These are phyloP conservation scores for Apis cerana DNA, from an alignment of 1,140 invertebrate genomes.

Conservation along the genomic window DNA sequence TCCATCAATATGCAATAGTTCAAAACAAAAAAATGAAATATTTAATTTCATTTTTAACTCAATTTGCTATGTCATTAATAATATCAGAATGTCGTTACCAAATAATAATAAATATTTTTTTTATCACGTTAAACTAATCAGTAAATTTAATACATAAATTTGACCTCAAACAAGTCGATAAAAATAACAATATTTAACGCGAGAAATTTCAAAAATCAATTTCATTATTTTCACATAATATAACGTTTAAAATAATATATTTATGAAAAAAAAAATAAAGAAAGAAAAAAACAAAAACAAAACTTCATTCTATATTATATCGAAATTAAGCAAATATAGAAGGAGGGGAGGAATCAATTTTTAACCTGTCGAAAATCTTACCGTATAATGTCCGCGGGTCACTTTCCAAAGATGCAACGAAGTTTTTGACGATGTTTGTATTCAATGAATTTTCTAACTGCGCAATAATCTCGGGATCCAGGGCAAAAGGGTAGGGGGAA, in stretches of 20 bases:
- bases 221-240: background rate
- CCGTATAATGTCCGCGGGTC: constrained; percentile 35
- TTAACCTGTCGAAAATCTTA: constrained; percentile 26
- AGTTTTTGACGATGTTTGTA: constrained; percentile 27
- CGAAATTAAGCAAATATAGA: background rate
- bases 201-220: background rate
- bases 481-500: constrained; percentile 64
- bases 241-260: background rate
- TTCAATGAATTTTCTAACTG: constrained; percentile 68
- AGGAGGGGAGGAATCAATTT: background rate
- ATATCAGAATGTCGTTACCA: background rate
- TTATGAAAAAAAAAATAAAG: background rate
- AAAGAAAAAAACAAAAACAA: background rate
- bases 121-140: background rate
- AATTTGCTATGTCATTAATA: background rate
- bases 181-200: background rate
- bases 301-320: background rate
- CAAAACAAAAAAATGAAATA: background rate
- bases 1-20: background rate
- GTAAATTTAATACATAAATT: background rate
- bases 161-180: background rate
- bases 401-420: constrained; percentile 23
- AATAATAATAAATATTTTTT: background rate
- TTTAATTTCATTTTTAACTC: background rate
- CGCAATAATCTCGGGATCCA: constrained; percentile 72